phyloP scores from a whole-genome alignment of 1,140 invertebrate genomes.

The Cardiocondyla obscurior region DNA sequence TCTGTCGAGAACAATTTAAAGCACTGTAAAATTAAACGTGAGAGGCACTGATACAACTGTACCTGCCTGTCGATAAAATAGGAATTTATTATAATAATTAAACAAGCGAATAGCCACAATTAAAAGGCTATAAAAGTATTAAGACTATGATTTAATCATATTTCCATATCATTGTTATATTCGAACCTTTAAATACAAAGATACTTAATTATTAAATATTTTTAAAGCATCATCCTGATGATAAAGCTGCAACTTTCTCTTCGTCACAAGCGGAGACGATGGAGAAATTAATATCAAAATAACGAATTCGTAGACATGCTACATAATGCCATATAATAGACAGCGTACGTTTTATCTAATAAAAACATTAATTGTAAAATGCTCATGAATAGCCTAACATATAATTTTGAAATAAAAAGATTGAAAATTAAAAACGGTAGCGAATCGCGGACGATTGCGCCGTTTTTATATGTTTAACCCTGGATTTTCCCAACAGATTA shows the following conservation, averaged over 20 bases:
- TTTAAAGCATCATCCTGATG: background rate
- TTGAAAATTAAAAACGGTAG: background rate
- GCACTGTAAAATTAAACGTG: constrained; percentile 28
- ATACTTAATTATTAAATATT: background rate
- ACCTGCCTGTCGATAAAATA: constrained; percentile 57
- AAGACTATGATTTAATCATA: background rate
- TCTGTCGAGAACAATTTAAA: constrained; percentile 59
- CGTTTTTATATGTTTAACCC: background rate
- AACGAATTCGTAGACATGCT: background rate
- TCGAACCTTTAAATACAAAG: background rate
- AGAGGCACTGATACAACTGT: background rate
- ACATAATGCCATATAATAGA: background rate
- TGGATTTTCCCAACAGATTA: background rate
- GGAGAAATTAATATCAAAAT: background rate
- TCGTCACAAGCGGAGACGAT: background rate
- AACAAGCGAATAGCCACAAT: background rate
- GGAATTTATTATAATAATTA: background rate
- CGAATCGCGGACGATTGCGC: background rate
- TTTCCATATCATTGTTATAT: background rate
- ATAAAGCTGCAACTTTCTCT: background rate
- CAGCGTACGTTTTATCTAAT: background rate
- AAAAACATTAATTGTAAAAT: background rate
- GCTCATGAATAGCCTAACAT: background rate
- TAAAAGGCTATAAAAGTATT: background rate
- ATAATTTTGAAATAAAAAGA: background rate